Base-by-base conservation (phyloP, 2,888 invertebrate species). In the Phortica okadai region DNA sequence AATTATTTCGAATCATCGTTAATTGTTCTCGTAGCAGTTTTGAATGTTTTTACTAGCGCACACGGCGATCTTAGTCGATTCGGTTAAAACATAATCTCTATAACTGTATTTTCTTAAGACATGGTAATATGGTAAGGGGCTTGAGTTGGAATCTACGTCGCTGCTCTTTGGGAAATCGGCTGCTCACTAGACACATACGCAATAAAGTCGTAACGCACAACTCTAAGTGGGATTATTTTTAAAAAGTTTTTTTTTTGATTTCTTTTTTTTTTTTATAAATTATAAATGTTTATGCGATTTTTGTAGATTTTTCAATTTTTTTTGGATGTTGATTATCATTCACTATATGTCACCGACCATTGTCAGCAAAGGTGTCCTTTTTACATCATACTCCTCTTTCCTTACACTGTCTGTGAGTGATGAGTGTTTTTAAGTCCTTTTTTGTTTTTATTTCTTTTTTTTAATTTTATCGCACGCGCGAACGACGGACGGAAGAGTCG, bases 291-390 rank as follows among this genome's bases (percentile, higher is more conserved):
- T 75, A 64, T 33, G 64, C 64, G 14, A 59, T 77, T 54, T 75
- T 74, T 67, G 74, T 76, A n/a, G 58, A 73, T 72, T 77, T 75
- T 79, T 76, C 75, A 73, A 73, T 64, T 73, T 64, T 78, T 78
- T 80, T 75, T 73, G 44, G 75, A 77, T 79, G 78, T 76, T 77
- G 67, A 64, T 77, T 78, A 77, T 76, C 66, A 79, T 54, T 70
- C 33, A 33, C 33, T 33, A 33, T 1, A 33, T 33, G 33, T 11
- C 50, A 50, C 50, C 64, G 33, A 64, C 64, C 10, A 33, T 64
- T 64, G 33, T 41, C 64, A 64, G 64, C 14, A 64, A 11, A 11
- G 50, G 50, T 50, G 50, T 64, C 16, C 64, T 64, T 64, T 10
- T 62, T 62, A 11, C 41, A 14, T 14, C 6, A 33, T 33, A 41